These are phyloP conservation scores for Rutpela maculata DNA, from an alignment of 2,888 invertebrate species.

Conservation along the genomic window DNA sequence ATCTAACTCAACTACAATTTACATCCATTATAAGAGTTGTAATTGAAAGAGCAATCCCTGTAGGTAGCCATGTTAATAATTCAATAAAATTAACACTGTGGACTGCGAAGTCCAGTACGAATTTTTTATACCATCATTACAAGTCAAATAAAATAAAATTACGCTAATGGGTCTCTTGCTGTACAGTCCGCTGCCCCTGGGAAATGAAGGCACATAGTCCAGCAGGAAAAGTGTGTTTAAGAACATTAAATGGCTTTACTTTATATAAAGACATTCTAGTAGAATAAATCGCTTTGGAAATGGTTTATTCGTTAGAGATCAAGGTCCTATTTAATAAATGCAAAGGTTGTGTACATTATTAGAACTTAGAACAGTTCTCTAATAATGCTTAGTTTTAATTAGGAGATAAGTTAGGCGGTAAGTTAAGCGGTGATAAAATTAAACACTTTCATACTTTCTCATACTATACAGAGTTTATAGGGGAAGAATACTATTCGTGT, in stretches of 20 bases:
- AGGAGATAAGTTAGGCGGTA: too few species aligned
- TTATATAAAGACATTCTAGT: background rate
- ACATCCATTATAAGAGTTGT: background rate
- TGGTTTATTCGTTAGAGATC: too few species aligned
- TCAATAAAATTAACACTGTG: background rate
- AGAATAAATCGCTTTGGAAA: too few species aligned
- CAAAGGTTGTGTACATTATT: too few species aligned
- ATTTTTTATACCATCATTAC: background rate
- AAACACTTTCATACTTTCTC: too few species aligned
- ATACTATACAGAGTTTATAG: too few species aligned
- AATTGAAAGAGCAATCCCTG: background rate
- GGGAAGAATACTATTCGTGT: too few species aligned
- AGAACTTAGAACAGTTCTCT: too few species aligned
- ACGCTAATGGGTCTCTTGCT: background rate
- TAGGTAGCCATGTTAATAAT: background rate
- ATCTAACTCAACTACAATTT: too few species aligned
- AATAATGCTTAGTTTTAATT: too few species aligned
- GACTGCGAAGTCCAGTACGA: background rate
- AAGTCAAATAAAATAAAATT: background rate
- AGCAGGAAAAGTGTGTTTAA: background rate
- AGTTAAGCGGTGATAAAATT: too few species aligned
- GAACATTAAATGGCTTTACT: background rate
- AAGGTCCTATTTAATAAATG: too few species aligned
- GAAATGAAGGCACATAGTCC: background rate
- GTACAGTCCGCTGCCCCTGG: background rate